Conservation (phyloP, 2,888 invertebrate genomes). For the Pristionchus arcanus region DNA sequence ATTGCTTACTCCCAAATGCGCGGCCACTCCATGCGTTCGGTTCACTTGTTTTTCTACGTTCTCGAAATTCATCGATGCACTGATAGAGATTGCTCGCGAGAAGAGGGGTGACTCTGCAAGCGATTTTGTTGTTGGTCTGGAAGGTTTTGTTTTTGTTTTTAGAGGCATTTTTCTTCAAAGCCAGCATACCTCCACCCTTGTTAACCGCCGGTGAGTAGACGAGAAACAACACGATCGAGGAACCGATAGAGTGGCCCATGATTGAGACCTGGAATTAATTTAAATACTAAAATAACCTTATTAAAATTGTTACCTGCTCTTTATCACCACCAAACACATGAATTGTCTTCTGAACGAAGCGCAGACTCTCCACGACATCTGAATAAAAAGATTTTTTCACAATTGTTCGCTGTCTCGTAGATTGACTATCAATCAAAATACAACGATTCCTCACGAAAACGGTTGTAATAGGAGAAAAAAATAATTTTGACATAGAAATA, state of each 20-base stretch:
- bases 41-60: neutral
- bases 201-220: neutral
- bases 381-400: too few species aligned
- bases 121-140: too few species aligned
- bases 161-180: too few species aligned
- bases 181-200: neutral
- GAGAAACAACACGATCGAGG: neutral
- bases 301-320: neutral
- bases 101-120: slow-evolving; percentile 7
- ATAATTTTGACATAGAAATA: too few species aligned
- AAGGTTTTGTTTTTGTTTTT: too few species aligned
- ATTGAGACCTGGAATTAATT: neutral
- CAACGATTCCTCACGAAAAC: too few species aligned
- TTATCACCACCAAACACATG: slow-evolving; percentile 25
- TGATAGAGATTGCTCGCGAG: neutral
- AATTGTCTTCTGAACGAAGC: neutral
- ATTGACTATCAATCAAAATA: too few species aligned
- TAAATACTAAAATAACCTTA: neutral
- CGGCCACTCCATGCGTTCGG: neutral
- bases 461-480: too few species aligned
- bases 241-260: neutral
- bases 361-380: neutral
- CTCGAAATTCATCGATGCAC: neutral
- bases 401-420: too few species aligned
- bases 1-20: neutral